phyloP scores from a whole-genome alignment of 2,888 invertebrate genomes.

The Folsomia manolachei region DNA sequence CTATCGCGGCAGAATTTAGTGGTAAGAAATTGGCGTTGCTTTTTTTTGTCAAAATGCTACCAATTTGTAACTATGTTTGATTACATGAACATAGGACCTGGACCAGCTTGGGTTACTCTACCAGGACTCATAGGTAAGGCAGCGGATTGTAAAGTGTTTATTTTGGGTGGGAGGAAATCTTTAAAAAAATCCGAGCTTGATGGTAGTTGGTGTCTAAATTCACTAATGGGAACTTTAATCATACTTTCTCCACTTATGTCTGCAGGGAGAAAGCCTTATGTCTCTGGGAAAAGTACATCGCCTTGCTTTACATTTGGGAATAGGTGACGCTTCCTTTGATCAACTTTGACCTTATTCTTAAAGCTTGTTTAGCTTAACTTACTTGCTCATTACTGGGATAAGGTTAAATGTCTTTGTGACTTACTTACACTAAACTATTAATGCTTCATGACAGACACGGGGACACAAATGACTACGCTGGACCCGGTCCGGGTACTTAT shows the following conservation, averaged over 20 bases:
- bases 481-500: slow-evolving; percentile 88
- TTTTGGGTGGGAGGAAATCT: too few species aligned
- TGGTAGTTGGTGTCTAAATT: neutral
- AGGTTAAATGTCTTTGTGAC: slow-evolving; percentile 39
- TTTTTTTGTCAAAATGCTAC: too few species aligned
- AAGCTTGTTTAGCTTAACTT: neutral
- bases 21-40: slow-evolving; percentile 58
- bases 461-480: slow-evolving; percentile 61
- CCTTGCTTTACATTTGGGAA: slow-evolving; percentile 51
- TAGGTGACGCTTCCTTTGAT: slow-evolving; percentile 39
- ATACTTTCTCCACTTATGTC: too few species aligned
- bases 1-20: slow-evolving; percentile 79
- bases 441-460: slow-evolving; percentile 54
- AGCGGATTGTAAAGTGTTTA: neutral
- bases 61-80: neutral
- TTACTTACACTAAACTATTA: neutral
- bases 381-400: slow-evolving; percentile 50
- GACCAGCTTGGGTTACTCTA: slow-evolving; percentile 79
- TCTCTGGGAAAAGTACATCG: slow-evolving; percentile 49
- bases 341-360: neutral
- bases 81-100: slow-evolving; percentile 53
- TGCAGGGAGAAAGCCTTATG: slow-evolving; percentile 48
- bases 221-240: too few species aligned
- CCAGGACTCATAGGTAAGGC: slow-evolving; percentile 75
- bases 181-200: too few species aligned